phyloP scores from a whole-genome alignment of 2,797 vertebrate genomes.

The Anguilla megastoma region DNA sequence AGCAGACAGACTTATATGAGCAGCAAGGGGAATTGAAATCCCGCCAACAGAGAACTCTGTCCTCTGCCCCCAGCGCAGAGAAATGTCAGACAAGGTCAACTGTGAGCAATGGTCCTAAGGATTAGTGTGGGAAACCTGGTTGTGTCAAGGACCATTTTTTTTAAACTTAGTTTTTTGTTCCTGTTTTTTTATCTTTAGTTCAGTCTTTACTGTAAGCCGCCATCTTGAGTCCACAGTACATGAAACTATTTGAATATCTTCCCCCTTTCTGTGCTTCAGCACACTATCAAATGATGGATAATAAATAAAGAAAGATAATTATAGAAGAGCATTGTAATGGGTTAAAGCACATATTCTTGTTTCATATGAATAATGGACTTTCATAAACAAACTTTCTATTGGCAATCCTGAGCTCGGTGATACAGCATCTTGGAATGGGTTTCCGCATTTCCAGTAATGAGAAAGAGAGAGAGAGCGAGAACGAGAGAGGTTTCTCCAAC shows the following conservation, averaged over 20 bases:
- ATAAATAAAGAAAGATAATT: background rate
- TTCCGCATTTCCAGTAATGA: background rate
- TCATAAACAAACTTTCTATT: background rate
- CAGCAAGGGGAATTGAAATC: background rate
- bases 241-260: background rate
- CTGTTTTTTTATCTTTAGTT: background rate
- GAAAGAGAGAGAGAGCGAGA: background rate
- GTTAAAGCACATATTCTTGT: background rate
- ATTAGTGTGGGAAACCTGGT: slow-evolving; percentile 27
- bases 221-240: background rate
- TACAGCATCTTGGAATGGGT: background rate
- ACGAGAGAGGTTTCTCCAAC: background rate
- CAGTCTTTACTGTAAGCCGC: background rate
- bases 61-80: slow-evolving; percentile 18
- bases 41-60: slow-evolving; percentile 13
- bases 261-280: background rate
- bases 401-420: background rate
- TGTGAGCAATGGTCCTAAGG: slow-evolving; percentile 11
- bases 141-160: background rate
- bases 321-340: background rate
- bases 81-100: slow-evolving; percentile 23
- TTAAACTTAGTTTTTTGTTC: background rate
- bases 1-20: background rate
- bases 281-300: background rate
- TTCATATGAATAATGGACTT: background rate